Conservation (phyloP, 30 jellyfish, hydroid and myxozoan species). For the Pelagia noctiluca region DNA sequence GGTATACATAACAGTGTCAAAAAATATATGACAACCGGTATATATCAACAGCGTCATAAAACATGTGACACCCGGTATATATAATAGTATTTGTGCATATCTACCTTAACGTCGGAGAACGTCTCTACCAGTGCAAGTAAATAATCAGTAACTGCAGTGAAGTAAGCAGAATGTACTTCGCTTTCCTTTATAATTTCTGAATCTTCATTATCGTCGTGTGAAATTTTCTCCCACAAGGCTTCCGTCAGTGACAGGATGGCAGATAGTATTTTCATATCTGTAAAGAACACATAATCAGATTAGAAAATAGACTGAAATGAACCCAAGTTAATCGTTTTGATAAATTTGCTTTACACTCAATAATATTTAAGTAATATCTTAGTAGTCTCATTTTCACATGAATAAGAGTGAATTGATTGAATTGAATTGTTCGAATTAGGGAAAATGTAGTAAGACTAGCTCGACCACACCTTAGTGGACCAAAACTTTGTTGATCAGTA, state of each 20-base stretch:
- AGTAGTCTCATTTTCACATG: not conserved
- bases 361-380: not conserved
- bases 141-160: conserved; percentile 47
- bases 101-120: conserved; percentile 41
- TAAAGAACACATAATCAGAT: not conserved
- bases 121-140: conserved; percentile 22
- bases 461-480: too few relatives aligned
- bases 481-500: too few relatives aligned
- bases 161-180: conserved; percentile 7
- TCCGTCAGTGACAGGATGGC: conserved; percentile 50
- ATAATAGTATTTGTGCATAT: not conserved
- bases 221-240: conserved; percentile 13
- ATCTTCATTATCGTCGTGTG: conserved; percentile 1
- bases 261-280: conserved; percentile 45
- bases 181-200: not conserved
- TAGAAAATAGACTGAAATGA: not conserved
- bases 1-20: not conserved
- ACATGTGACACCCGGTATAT: not conserved
- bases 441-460: too few relatives aligned
- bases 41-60: not conserved
- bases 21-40: not conserved
- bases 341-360: not conserved
- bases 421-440: not conserved
- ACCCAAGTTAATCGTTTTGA: not conserved
- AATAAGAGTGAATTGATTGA: not conserved